phyloP scores from a whole-genome alignment of 2,888 invertebrate species.

The Drosophila macrospina region DNA sequence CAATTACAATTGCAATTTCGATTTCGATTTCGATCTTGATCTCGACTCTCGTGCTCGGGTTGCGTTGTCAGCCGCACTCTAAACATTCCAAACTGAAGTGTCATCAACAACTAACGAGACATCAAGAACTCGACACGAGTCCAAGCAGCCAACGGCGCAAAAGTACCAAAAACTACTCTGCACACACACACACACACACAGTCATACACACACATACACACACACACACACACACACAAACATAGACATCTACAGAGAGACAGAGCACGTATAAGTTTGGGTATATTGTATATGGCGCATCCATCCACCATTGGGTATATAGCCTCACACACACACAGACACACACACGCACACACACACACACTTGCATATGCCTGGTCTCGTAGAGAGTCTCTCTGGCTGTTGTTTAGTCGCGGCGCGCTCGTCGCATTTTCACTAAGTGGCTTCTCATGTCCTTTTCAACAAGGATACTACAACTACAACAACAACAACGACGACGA shows the following conservation, averaged over 20 bases:
- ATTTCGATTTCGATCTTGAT: constrained; percentile 22
- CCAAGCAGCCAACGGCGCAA: constrained; percentile 81
- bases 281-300: constrained; percentile 64
- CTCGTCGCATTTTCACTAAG: constrained; percentile 81
- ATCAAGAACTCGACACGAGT: constrained; percentile 84
- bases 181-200: constrained; percentile 47
- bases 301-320: constrained; percentile 77
- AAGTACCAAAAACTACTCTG: constrained; percentile 71
- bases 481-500: constrained; percentile 16
- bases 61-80: constrained; percentile 76
- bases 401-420: constrained; percentile 68
- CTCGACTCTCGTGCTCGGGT: constrained; percentile 33
- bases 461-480: constrained; percentile 71
- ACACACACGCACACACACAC: constrained; percentile 34
- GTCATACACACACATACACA: constrained; percentile 38
- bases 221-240: constrained; percentile 37
- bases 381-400: constrained; percentile 65
- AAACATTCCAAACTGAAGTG: constrained; percentile 85
- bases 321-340: constrained; percentile 34
- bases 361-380: constrained; percentile 17
- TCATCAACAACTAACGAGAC: constrained; percentile 85
- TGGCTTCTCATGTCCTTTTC: constrained; percentile 85
- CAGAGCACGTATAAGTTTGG: constrained; percentile 25
- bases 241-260: constrained; percentile 15
- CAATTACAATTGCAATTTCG: constrained; percentile 4